These are phyloP conservation scores for Hesperophylax magnus DNA, from an alignment of 1,140 invertebrate species.

Conservation along the genomic window DNA sequence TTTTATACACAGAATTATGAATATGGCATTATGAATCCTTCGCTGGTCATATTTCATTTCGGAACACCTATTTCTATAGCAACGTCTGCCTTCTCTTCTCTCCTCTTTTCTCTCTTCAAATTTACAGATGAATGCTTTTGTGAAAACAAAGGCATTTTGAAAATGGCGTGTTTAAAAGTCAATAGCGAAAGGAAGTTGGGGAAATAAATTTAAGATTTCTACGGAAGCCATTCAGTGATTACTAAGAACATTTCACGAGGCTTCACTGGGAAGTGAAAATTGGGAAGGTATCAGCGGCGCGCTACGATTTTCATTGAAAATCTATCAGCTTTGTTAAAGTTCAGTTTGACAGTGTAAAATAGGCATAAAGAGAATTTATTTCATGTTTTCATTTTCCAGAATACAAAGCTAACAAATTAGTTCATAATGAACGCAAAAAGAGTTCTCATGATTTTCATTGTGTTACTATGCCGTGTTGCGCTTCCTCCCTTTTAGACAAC, in stretches of 20 bases:
- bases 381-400: too few species aligned
- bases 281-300: too few species aligned
- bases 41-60: constrained; percentile 8
- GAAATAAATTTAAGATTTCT: constrained; percentile 27
- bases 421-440: too few species aligned
- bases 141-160: constrained; percentile 7
- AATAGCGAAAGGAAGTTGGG: constrained; percentile 20
- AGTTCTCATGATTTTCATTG: too few species aligned
- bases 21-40: constrained; percentile 1
- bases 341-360: too few species aligned
- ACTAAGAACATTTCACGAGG: constrained; percentile 10
- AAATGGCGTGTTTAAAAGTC: constrained; percentile 32
- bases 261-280: background rate
- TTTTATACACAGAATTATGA: background rate
- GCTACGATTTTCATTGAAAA: too few species aligned
- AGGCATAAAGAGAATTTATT: too few species aligned
- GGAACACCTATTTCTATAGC: background rate
- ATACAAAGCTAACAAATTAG: too few species aligned
- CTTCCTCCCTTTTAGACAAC: too few species aligned
- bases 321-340: too few species aligned
- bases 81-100: background rate
- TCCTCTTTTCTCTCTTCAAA: background rate
- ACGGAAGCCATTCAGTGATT: constrained; percentile 25
- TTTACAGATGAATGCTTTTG: constrained; percentile 18
- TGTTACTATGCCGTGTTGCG: too few species aligned